Percentiles rank a stretch among this genome's conserved stretches.
These are phyloP conservation scores for Halcyon leucocephala DNA, from an alignment of 2,797 vertebrate genomes.

Conservation along the genomic window DNA sequence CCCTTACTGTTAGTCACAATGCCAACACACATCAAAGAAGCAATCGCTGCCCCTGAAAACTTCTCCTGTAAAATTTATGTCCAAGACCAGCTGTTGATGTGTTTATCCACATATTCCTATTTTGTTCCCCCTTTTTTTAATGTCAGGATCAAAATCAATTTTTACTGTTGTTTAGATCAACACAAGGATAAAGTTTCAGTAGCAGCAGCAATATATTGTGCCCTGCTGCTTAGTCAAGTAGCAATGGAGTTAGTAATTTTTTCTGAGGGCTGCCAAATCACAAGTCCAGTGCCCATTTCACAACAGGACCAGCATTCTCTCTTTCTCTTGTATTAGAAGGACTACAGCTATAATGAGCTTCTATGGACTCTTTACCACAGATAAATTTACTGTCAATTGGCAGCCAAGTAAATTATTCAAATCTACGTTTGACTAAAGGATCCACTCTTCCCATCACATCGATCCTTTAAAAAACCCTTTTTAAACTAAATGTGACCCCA, in stretches of 20 bases:
- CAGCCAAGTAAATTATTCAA: neutral
- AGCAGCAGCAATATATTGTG: neutral
- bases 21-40: constrained; percentile 5
- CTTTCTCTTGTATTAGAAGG: neutral
- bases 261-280: neutral
- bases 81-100: neutral
- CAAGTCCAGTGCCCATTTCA: neutral
- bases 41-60: neutral
- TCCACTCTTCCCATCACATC: neutral
- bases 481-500: neutral
- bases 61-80: neutral
- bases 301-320: neutral
- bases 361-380: neutral
- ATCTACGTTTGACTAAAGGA: neutral
- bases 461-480: neutral
- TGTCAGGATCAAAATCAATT: neutral
- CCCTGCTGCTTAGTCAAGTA: neutral
- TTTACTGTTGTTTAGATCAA: neutral
- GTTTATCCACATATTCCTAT: neutral
- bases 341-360: neutral
- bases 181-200: neutral
- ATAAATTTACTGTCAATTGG: neutral
- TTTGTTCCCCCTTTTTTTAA: neutral
- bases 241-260: neutral
- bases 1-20: neutral